Evolutionary conservation across 2,113 vertebrate species (phyloP).

Genomic region (Eira barbara): DNA sequence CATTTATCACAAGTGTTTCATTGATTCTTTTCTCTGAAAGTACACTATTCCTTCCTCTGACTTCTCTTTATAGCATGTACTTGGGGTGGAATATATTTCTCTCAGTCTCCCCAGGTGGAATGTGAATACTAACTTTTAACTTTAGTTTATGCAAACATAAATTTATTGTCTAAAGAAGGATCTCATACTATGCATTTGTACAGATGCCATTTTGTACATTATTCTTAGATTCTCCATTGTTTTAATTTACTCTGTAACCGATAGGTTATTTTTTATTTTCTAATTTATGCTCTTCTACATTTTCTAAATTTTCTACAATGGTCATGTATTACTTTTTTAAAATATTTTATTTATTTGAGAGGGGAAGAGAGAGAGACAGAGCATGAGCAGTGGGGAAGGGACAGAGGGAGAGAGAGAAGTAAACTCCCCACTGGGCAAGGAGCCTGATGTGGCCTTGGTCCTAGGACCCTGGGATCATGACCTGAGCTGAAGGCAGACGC

Average conservation of each 20-base stretch:
- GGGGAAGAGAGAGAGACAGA: no score
- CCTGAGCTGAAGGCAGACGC: no score
- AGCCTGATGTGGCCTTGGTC: no score
- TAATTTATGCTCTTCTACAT: neutral
- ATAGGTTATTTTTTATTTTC: conserved; percentile 10
- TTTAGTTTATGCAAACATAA: neutral
- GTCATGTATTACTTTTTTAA: neutral
- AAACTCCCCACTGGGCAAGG: no score
- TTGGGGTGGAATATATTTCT: neutral
- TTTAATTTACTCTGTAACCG: neutral
- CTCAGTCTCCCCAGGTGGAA: neutral
- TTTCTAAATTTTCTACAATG: conserved; percentile 28
- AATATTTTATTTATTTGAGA: no score
- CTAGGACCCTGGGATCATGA: no score
- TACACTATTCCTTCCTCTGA: neutral
- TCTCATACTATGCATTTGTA: neutral
- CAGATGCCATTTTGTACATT: neutral
- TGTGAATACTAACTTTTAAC: neutral
- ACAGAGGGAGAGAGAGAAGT: no score
- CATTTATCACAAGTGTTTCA: neutral
- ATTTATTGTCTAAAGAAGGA: neutral
- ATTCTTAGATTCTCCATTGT: neutral
- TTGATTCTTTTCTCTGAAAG: neutral
- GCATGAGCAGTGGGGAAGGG: no score
- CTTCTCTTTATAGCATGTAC: neutral